phyloP scores from a whole-genome alignment of 1,140 invertebrate genomes.

The Drosophila pallidifrons region DNA sequence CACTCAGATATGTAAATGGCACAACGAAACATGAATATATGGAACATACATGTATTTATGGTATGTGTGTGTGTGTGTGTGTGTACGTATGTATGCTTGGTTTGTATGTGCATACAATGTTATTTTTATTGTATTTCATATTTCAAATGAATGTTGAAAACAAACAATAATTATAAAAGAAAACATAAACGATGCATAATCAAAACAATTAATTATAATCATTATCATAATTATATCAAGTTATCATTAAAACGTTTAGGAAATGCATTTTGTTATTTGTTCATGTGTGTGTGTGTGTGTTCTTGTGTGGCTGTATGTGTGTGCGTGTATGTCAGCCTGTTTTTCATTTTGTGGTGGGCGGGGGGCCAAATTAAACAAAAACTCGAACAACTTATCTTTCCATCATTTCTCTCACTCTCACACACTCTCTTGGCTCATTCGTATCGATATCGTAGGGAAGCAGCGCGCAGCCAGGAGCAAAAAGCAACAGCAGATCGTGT shows the following conservation, averaged over 20 bases:
- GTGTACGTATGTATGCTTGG: slow-evolving; percentile 11
- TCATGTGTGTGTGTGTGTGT: background rate
- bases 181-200: slow-evolving; percentile 28
- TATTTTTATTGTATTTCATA: background rate
- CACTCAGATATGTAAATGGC: background rate
- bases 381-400: slow-evolving; percentile 14
- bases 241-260: slow-evolving; percentile 16
- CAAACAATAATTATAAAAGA: slow-evolving; percentile 8
- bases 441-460: slow-evolving; percentile 7
- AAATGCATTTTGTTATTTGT: slow-evolving; percentile 17
- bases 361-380: slow-evolving; percentile 38
- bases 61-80: background rate
- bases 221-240: slow-evolving; percentile 15
- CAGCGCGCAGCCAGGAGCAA: background rate
- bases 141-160: slow-evolving; percentile 13
- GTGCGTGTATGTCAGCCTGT: background rate
- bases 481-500: background rate
- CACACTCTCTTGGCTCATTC: slow-evolving; percentile 23
- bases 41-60: slow-evolving; percentile 21
- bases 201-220: slow-evolving; percentile 12
- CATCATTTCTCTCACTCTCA: slow-evolving; percentile 10
- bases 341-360: slow-evolving; percentile 14
- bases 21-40: slow-evolving; percentile 30
- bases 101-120: slow-evolving; percentile 1
- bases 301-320: background rate